These are phyloP conservation scores for Trypoxylus dichotomus DNA, from an alignment of 1,140 invertebrate species.

Conservation along the genomic window DNA sequence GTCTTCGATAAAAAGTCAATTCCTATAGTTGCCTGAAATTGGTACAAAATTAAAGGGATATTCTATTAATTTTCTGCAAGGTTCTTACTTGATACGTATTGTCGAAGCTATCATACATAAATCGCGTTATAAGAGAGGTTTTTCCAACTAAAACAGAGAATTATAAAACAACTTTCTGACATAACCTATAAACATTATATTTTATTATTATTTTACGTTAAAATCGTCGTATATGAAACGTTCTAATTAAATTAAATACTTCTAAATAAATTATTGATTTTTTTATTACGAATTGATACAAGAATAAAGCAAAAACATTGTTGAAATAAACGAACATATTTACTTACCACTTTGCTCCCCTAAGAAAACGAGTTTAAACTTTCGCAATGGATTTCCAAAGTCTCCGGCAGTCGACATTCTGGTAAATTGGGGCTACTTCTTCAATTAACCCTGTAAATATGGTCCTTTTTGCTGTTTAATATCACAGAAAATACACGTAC, in stretches of 20 bases:
- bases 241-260: not conserved
- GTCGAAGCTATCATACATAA: constrained; percentile 99
- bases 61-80: not conserved
- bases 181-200: constrained; percentile 4
- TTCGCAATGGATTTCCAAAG: constrained; percentile 97
- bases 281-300: not conserved
- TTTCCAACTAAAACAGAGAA: constrained; percentile 76
- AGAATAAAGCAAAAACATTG: not conserved
- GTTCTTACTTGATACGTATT: constrained; percentile 90
- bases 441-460: constrained; percentile 5
- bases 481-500: constrained; percentile 13
- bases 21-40: constrained; percentile 10
- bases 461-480: not conserved
- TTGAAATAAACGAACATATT: not conserved
- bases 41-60: not conserved
- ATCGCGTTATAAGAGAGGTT: constrained; percentile 99
- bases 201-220: not conserved
- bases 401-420: constrained; percentile 91
- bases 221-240: not conserved
- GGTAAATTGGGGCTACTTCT: not conserved
- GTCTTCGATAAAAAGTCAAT: constrained; percentile 70
- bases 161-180: not conserved
- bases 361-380: constrained; percentile 99
- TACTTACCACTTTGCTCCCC: constrained; percentile 86
- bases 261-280: constrained; percentile 7